Evolutionary conservation across 2,797 vertebrate species (phyloP), one percentile per base, ranked within the genome.

Genomic region (Semotilus atromaculatus): DNA sequence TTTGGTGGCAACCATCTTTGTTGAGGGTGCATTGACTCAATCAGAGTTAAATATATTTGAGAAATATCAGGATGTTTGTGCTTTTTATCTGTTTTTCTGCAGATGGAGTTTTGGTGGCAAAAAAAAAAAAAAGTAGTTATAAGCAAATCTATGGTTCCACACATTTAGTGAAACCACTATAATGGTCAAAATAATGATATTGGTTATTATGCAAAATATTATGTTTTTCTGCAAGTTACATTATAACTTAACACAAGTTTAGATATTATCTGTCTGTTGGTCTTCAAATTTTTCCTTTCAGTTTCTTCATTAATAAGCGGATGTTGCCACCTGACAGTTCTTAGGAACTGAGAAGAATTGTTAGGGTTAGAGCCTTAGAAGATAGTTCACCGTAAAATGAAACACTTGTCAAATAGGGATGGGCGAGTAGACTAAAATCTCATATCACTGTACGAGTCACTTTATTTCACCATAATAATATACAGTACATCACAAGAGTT

Each of bases 1-100:
- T 95, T 95, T 93, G 60, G 77, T 94, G 92, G 94, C 93, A 95
- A 94, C 94, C 89, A 75, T 76, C 31, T 62, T 11, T 78, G 70
- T 70, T 81, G 90, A 90, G 91, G 77, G 90, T 72, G 81, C 91
- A 87, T 70, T 80, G 89, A 2, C 36, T 87, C 55, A 81, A 26
- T 84, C 77, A 81, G 87, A 86, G 16, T 80, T 58, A 43, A 45
- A 55, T 14, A 19, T n/a, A 26, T 66, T 83, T 89, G 88, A 89
- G 87, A 86, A 89, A 90, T 45, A 21, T 1, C 26, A 48, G 21
- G 64, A 82, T 60, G 89, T 84, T 31, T 29, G 40, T 88, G 84
- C 86, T 81, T 73, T 19, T 14, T n/a, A 21, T 29, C 5, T 34
- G 7, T 19, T 68, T 36, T 5, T 40, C 1, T 55, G 64, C 21